Conservation (phyloP, 2,113 vertebrate genomes). For the Austrofundulus limnaeus region DNA sequence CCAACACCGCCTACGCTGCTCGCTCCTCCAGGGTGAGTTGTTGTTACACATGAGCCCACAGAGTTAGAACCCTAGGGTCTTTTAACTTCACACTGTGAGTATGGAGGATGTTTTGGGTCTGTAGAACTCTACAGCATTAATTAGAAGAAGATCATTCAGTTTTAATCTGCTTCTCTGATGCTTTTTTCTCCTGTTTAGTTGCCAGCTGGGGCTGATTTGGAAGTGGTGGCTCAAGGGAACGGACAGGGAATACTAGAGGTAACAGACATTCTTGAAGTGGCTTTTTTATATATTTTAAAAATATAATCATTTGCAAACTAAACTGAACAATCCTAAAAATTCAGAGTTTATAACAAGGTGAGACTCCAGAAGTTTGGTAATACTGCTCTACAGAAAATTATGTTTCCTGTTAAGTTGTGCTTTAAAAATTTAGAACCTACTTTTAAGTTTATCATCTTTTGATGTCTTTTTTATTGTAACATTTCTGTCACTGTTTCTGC, state of each 20-base stretch:
- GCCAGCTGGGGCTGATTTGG: conserved; percentile 70
- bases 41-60: background rate
- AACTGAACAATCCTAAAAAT: too few species aligned
- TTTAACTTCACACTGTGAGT: background rate
- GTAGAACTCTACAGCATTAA: background rate
- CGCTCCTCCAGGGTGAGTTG: conserved; percentile 66
- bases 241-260: conserved; percentile 84
- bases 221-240: conserved; percentile 75
- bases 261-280: background rate
- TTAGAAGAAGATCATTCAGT: background rate
- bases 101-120: rapidly evolving
- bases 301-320: too few species aligned
- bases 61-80: background rate
- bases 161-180: conserved; percentile 17
- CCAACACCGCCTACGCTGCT: conserved; percentile 53
- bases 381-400: background rate
- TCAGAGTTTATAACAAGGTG: too few species aligned
- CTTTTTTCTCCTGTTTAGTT: conserved; percentile 51
- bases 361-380: too few species aligned
- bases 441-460: background rate
- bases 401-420: background rate
- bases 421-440: background rate
- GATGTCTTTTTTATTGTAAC: background rate
- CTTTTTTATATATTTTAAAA: background rate
- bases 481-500: background rate